Conservation (phyloP, 2,113 vertebrate genomes). For the mouse (Mus musculus) region DNA sequence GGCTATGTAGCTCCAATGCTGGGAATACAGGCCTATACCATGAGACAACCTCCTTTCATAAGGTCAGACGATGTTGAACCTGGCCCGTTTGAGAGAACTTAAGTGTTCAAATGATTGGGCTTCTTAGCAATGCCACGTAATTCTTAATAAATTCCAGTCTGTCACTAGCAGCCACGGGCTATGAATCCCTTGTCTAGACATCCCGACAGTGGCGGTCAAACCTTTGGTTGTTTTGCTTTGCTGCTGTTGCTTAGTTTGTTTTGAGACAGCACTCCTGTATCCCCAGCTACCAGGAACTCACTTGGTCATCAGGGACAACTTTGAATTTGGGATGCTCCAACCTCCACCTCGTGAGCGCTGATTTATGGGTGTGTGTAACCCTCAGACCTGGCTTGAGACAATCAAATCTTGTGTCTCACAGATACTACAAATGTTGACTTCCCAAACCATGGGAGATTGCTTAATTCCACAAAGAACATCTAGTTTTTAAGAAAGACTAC, state of each 20-base stretch:
- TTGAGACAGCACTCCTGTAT: background rate
- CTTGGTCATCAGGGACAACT: background rate
- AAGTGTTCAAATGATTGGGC: slow-evolving; percentile 10
- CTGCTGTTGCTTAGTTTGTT: background rate
- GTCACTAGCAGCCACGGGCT: background rate
- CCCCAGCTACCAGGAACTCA: background rate
- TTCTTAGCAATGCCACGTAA: background rate
- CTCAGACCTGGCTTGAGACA: background rate
- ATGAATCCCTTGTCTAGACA: background rate
- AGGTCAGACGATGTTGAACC: background rate
- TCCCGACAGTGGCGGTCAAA: background rate
- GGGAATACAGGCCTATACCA: background rate
- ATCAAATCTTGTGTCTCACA: background rate
- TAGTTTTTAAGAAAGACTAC: slow-evolving; percentile 10
- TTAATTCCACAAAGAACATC: background rate
- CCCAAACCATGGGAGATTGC: background rate
- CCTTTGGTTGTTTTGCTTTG: background rate
- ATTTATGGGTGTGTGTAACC: background rate
- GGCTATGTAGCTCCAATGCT: background rate
- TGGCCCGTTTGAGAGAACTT: slow-evolving; percentile 36
- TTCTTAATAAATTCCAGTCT: slow-evolving; percentile 13
- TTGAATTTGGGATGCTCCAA: background rate
- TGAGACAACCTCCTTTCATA: background rate
- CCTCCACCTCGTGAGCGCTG: too few species aligned
- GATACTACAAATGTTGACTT: background rate